Base-by-base conservation (phyloP, 2,113 vertebrate genomes). In the Trichomycterus rosablanca region DNA sequence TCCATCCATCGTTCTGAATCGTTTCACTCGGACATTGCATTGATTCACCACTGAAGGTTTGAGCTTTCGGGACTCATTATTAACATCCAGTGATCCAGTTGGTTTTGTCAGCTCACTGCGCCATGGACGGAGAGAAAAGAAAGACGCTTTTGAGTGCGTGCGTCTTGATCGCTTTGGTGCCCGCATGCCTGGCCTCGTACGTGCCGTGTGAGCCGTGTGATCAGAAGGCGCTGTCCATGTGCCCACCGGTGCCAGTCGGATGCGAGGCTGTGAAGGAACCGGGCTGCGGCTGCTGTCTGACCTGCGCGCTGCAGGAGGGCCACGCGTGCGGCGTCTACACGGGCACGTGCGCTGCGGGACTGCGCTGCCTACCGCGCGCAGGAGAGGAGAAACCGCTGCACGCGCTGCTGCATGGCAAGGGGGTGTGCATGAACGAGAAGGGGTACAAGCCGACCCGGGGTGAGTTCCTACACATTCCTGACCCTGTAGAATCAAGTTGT, bases 201-300 rank as follows among this genome's bases (percentile, higher is more conserved):
- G 93, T 98, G 76, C 94, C 94, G 58, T 98, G 95, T 78, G 91
- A 95, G 77, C 91, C 91, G 53, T 98, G 95, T 81, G 94, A 97
- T 57, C 85, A 88, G 67, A 97, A 95, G 73, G 89, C 91, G 14
- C 83, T 85, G 56, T 93, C 94, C 60, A 83, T 94, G 86, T 98
- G 95, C 66, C 91, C 90, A 50, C 83, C 87, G 61, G 85, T 87
- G 77, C 91, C 92, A 24, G 74, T 88, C 72, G 89, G 88, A 75
- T 98, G 95, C 46, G 89, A 95, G 86, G 84, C 89, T 81, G 94
- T 97, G 70, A 94, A 94, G 80, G 95, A 98, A 81, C 94, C 94
- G 12, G 94, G 95, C 82, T 98, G 95, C 82, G 95, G 95, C 73
- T 98, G 95, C 89, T 98, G 95, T 77, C 87, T 91, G 86, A 97